Conservation (phyloP, 30 jellyfish, hydroid and myxozoan species). For the Mastigias papua region DNA sequence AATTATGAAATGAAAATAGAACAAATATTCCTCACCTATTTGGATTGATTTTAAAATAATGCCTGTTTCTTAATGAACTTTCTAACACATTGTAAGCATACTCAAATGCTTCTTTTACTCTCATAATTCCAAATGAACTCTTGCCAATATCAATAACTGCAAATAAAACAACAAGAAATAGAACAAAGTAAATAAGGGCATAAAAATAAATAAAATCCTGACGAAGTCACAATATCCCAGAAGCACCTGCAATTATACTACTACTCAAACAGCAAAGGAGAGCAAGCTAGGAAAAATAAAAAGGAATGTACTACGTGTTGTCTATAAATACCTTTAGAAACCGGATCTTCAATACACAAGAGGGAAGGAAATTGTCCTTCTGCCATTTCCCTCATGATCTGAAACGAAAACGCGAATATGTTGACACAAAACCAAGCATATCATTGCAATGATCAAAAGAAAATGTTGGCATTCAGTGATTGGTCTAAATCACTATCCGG, state of each 20-base stretch:
- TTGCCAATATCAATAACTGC: constrained; percentile 91
- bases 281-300: too few species aligned
- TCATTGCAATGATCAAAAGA: too few species aligned
- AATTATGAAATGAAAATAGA: neutral
- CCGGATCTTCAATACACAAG: constrained; percentile 90
- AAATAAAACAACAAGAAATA: neutral
- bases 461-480: too few species aligned
- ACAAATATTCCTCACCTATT: constrained; percentile 64
- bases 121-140: constrained; percentile 93
- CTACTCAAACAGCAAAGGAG: too few species aligned
- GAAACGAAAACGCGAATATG: neutral
- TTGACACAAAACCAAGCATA: too few species aligned
- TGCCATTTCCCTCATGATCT: constrained; percentile 87
- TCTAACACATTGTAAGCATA: constrained; percentile 86
- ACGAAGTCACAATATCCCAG: too few species aligned
- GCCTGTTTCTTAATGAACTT: constrained; percentile 86
- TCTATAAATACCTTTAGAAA: constrained; percentile 88
- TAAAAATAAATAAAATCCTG: too few species aligned
- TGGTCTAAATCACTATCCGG: too few species aligned
- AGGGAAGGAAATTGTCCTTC: constrained; percentile 90
- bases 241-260: too few species aligned
- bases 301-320: too few species aligned
- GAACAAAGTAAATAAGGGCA: neutral
- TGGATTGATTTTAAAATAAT: constrained; percentile 83
- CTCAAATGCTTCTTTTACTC: constrained; percentile 94